A percentile compares a stretch with the other conserved stretches of the same genome.
Evolutionary conservation across 2,797 vertebrate genomes (phyloP).

Genomic region (Austrolebias charrua): DNA sequence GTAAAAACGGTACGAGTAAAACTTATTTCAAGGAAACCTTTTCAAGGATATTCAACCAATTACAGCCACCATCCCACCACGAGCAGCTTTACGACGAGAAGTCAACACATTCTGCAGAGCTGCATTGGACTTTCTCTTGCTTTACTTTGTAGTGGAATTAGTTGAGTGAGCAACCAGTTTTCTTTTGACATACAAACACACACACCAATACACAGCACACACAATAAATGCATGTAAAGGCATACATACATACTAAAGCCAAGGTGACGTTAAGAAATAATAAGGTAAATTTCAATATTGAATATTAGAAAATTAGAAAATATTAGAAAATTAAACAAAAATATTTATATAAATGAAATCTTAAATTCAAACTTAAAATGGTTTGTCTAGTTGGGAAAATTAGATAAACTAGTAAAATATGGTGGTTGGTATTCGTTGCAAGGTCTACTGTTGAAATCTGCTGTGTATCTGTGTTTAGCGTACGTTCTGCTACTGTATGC

Average conservation of each 20-base stretch:
- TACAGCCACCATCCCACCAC: constrained; percentile 60
- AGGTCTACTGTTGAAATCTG: too few species aligned
- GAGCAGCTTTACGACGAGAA: constrained; percentile 52
- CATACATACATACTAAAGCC: not conserved
- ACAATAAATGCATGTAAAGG: not conserved
- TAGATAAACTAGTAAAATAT: too few species aligned
- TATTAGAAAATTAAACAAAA: too few species aligned
- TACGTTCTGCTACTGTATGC: not conserved
- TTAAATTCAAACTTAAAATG: too few species aligned
- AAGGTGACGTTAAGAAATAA: not conserved
- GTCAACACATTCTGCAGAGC: constrained; percentile 52
- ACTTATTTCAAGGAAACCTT: constrained; percentile 76
- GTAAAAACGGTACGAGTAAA: constrained; percentile 49
- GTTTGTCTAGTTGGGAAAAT: too few species aligned
- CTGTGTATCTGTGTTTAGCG: not conserved
- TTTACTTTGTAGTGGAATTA: constrained; percentile 56
- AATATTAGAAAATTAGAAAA: too few species aligned
- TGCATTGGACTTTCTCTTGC: constrained; percentile 66
- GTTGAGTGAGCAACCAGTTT: constrained; percentile 47
- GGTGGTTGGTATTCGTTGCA: too few species aligned
- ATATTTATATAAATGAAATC: too few species aligned
- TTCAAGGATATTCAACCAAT: constrained; percentile 74
- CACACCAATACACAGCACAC: not conserved
- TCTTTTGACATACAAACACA: constrained; percentile 2
- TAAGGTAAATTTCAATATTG: too few species aligned